A percentile compares a stretch with the other conserved stretches of the same genome.
Evolutionary conservation across 2,888 invertebrate species (phyloP).

Genomic region (Boloria selene): DNA sequence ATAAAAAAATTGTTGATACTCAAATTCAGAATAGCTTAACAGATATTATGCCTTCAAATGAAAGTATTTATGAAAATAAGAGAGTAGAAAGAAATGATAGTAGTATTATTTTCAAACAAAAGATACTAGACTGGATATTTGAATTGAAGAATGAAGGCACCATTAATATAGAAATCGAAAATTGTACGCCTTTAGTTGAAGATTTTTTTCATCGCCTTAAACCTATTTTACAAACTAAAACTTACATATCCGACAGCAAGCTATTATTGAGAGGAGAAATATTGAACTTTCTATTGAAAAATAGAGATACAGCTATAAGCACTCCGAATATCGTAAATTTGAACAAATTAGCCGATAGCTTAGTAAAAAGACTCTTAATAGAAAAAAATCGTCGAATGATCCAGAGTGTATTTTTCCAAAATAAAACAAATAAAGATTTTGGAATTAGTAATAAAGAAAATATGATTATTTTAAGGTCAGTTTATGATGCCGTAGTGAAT

Average conservation of each 20-base stretch:
- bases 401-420: slow-evolving; percentile 9
- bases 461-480: slow-evolving; percentile 4
- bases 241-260: slow-evolving; percentile 41
- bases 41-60: slow-evolving; percentile 14
- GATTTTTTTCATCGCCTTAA: slow-evolving; percentile 38
- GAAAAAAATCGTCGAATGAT: slow-evolving; percentile 7
- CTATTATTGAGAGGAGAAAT: slow-evolving; percentile 48
- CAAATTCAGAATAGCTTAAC: slow-evolving; percentile 22
- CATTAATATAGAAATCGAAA: slow-evolving; percentile 26
- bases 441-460: not conserved
- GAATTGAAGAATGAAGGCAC: slow-evolving; percentile 35
- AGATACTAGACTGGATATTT: slow-evolving; percentile 43
- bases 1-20: slow-evolving; percentile 10
- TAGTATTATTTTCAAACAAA: slow-evolving; percentile 26
- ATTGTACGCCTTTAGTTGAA: slow-evolving; percentile 34
- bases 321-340: slow-evolving; percentile 2
- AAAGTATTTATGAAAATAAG: slow-evolving; percentile 1
- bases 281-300: slow-evolving; percentile 44
- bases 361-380: slow-evolving; percentile 20
- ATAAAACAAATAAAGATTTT: not conserved
- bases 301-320: slow-evolving; percentile 38
- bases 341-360: slow-evolving; percentile 21
- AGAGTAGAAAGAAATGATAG: not conserved
- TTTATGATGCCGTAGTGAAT: slow-evolving; percentile 20
- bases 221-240: slow-evolving; percentile 35